Conservation (phyloP, 2,113 vertebrate species). For the Eulacestoma nigropectus region DNA sequence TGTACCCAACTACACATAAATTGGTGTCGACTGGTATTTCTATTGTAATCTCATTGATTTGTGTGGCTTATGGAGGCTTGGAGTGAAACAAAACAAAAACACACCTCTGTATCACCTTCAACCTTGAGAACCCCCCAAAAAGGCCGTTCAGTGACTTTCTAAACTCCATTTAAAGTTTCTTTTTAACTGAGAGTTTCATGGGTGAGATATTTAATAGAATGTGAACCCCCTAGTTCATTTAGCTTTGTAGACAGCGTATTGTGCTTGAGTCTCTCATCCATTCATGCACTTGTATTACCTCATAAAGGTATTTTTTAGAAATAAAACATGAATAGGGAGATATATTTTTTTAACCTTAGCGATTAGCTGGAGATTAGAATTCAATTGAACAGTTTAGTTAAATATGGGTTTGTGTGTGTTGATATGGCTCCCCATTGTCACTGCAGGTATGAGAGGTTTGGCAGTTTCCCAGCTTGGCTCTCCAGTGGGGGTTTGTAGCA, state of each 20-base stretch:
- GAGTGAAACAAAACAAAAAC: background rate
- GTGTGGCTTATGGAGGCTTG: background rate
- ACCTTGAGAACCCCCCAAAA: background rate
- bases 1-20: background rate
- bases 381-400: conserved; percentile 46
- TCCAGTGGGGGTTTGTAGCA: background rate
- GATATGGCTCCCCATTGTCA: conserved; percentile 42
- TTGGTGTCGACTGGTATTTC: background rate
- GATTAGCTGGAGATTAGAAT: conserved; percentile 60
- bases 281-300: conserved; percentile 27
- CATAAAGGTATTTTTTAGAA: conserved; percentile 46
- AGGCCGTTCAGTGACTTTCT: background rate
- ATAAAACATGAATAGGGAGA: conserved; percentile 45
- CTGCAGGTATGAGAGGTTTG: conserved; percentile 44
- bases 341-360: background rate
- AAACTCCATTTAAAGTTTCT: background rate
- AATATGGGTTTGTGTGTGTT: conserved; percentile 28
- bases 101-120: background rate
- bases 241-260: background rate
- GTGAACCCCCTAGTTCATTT: background rate
- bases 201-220: conserved; percentile 14
- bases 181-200: background rate
- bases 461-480: conserved; percentile 37
- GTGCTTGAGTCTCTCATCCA: conserved; percentile 22
- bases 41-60: background rate